Evolutionary conservation across 2,797 vertebrate species (phyloP), one percentile per base, ranked within the genome.

Genomic region (Petrocephalus sullivani): DNA sequence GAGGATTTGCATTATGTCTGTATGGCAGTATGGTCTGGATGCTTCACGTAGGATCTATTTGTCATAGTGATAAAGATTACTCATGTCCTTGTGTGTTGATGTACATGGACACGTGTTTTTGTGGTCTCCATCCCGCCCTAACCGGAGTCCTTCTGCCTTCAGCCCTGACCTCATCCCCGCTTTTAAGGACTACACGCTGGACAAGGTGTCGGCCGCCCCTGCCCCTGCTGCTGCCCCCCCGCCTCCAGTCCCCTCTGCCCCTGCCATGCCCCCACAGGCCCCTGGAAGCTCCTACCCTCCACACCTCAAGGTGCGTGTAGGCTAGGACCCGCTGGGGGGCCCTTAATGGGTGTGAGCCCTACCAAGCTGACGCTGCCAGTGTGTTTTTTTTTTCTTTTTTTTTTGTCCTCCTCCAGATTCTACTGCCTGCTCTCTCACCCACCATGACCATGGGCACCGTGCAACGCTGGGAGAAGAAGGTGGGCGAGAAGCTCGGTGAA

Each of bases 401-500:
- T 3, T 51, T 33, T 33, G 19, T 7, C n/a, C 67, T 91, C 86
- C 88, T 28, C 28, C 92, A 99, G 98, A 89, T 99, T 64, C 57
- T 95, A 46, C 97, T 99, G 89, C 98, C 98, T 90, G 98, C 98
- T 23, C 97, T 99, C 21, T 99, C 98, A 5, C 98, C 98, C 28
- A 99, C 98, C 21, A 99, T 99, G 98, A 98, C 98, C 0, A 96
- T 99, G 98, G 98, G 98, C 88, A 99, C 98, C 0, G 97, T 99
- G 91, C 98, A 99, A 93, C 97, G 98, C 91, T 99, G 98, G 98
- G 98, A 99, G 94, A 99, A 99, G 95, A 99, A 99, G 93, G 97
- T 99, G 0, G 98, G 98, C 54, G 98, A 99, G 94, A 98, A 98
- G 92, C 95, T 99, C 89, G 96, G 90, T 1, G 98, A 99, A 93